Percentiles rank a stretch among this genome's conserved stretches.
These are phyloP conservation scores for Oxycera nigricornis DNA, from an alignment of 2,888 invertebrate species.

Conservation along the genomic window DNA sequence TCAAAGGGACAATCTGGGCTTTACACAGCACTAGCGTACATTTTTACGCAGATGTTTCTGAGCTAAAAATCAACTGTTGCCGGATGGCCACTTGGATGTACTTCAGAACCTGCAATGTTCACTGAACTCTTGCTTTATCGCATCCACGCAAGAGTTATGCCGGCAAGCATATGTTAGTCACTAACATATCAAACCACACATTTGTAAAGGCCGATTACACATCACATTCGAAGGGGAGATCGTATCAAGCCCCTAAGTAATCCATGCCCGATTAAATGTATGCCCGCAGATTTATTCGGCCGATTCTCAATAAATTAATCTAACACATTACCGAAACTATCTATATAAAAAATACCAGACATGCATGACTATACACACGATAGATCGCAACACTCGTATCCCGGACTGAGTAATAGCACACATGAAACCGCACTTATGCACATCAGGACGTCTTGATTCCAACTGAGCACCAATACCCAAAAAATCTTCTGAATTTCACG, in stretches of 20 bases:
- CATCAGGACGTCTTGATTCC: slow-evolving; percentile 7
- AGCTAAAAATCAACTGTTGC: not conserved
- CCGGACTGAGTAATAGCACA: too few relatives aligned
- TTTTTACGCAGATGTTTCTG: too few relatives aligned
- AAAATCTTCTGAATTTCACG: too few relatives aligned
- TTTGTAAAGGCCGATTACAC: too few relatives aligned
- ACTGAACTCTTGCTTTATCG: not conserved
- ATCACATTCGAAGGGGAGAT: too few relatives aligned
- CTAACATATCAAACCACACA: not conserved
- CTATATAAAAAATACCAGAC: not conserved
- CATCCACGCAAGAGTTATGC: not conserved
- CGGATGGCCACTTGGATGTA: slow-evolving; percentile 1
- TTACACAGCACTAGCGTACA: too few relatives aligned
- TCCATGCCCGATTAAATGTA: not conserved
- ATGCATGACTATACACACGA: not conserved
- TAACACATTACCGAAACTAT: not conserved
- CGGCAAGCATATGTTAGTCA: not conserved
- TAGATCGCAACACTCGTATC: too few relatives aligned
- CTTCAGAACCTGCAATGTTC: not conserved
- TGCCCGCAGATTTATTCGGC: not conserved
- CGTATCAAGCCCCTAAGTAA: not conserved
- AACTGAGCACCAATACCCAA: slow-evolving; percentile 24
- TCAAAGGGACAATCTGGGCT: too few relatives aligned
- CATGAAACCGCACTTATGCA: slow-evolving; percentile 5
- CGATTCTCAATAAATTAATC: not conserved